Conservation (phyloP, 2,113 vertebrate genomes). For the Sinocyclocheilus grahami region DNA sequence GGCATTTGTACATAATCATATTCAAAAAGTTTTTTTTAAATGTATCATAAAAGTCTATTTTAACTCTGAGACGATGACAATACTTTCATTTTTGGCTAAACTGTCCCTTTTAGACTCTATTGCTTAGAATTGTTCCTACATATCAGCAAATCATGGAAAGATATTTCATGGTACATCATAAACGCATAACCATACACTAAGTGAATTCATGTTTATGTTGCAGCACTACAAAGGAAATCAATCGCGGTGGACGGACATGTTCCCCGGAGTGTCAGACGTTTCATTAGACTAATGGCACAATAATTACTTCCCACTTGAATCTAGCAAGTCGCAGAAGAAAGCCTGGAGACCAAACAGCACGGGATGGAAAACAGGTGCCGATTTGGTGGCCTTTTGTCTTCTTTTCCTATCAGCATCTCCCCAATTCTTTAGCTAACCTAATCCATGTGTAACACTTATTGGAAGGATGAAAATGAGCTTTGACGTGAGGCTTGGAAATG, state of each 20-base stretch:
- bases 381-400: conserved; percentile 38
- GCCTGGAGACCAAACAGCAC: conserved; percentile 36
- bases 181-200: not conserved
- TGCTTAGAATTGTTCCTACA: not conserved
- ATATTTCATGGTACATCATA: conserved; percentile 1
- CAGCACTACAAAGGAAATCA: conserved; percentile 11
- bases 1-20: not conserved
- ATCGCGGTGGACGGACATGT: not conserved
- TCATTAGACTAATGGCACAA: conserved; percentile 35
- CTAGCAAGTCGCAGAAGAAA: conserved; percentile 22
- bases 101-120: not conserved
- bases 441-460: conserved; percentile 55
- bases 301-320: conserved; percentile 45
- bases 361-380: conserved; percentile 49
- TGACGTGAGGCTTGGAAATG: conserved; percentile 52
- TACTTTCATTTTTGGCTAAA: not conserved
- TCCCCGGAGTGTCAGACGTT: conserved; percentile 9
- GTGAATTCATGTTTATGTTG: conserved; percentile 16
- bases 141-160: not conserved
- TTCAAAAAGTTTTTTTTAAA: not conserved
- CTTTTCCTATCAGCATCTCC: conserved; percentile 42
- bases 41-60: not conserved
- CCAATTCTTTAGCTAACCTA: conserved; percentile 51
- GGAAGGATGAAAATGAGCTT: conserved; percentile 53
- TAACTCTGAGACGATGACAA: not conserved